phyloP scores from a whole-genome alignment of 92 coral and sea anemone genomes.

The Umimayanthus kanabou region DNA sequence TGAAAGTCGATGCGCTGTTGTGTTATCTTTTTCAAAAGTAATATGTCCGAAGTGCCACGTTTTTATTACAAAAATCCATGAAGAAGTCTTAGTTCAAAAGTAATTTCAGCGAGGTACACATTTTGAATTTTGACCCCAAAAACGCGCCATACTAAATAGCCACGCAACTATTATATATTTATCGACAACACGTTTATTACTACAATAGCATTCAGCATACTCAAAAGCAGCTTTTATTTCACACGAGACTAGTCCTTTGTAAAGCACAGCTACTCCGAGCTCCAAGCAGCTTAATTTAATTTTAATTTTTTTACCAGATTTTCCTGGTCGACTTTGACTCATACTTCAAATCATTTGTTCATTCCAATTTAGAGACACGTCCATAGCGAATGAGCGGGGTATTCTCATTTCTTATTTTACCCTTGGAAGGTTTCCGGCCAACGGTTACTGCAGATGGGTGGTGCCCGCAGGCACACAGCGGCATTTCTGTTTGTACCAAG shows the following conservation, averaged over 20 bases:
- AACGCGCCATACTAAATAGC: no score
- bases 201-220: not conserved
- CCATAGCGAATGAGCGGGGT: not conserved
- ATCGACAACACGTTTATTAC: not conserved
- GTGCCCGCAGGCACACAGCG: not conserved
- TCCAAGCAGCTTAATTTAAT: not conserved
- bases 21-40: no score
- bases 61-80: no score
- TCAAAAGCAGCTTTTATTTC: not conserved
- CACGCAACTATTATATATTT: not conserved
- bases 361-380: not conserved
- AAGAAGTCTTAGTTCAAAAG: no score
- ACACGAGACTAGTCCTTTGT: not conserved
- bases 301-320: no score
- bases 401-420: no score
- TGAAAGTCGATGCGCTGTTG: no score
- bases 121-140: no score
- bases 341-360: not conserved
- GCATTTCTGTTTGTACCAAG: not conserved
- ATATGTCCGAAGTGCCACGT: no score
- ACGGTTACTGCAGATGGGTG: not conserved
- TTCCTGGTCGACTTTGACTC: not conserved
- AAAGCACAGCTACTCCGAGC: not conserved
- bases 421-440: not conserved
- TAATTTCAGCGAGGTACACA: no score